Base-by-base conservation (phyloP, 2,113 vertebrate species). In the Rhabdornis inornatus region DNA sequence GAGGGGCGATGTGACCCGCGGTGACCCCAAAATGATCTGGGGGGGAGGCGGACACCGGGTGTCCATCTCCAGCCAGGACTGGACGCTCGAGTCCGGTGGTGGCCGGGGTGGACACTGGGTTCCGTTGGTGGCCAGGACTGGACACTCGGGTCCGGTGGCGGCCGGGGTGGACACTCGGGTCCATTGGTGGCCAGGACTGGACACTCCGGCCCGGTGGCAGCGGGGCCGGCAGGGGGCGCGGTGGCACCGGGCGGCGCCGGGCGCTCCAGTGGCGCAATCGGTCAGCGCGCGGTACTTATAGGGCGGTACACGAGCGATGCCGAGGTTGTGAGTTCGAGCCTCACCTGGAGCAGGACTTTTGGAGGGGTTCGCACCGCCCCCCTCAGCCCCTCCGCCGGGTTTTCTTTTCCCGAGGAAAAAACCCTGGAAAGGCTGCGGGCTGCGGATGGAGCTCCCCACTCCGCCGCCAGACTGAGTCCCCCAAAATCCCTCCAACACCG, bases 251-350 rank as follows among this genome's bases (percentile, higher is more conserved):
- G 52, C 40, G 40, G 57, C 52, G 60, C 71, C 42, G 83, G 53
- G 59, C 63, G 99, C 99, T 99, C 99, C 99, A 99, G 99, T 99
- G 99, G 99, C 99, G 99, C 99, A 99, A 99, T 99, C 98, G 99
- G 99, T 99, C 99, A 99, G 99, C 98, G 99, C 99, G 99, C 98
- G 99, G 99, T 99, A 99, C 99, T 99, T 99, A 99, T 99, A 99
- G 99, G 2, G 52, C 89, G 80, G 97, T 97, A 89, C 76, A 52
- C 98, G 98, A 99, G 99, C 99, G 72, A 99, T 99, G 99, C 99
- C 97, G 99, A 99, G 99, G 99, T 99, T 99, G 99, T 99, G 99
- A 99, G 99, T 99, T 99, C 98, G 98, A 99, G 99, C 99, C 99
- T 99, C 99, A 99, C 99, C 99, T 99, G 99, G 99, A 99, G 99